Evolutionary conservation across 2,888 invertebrate genomes (phyloP).

Genomic region (Notocelia uddmanniana): DNA sequence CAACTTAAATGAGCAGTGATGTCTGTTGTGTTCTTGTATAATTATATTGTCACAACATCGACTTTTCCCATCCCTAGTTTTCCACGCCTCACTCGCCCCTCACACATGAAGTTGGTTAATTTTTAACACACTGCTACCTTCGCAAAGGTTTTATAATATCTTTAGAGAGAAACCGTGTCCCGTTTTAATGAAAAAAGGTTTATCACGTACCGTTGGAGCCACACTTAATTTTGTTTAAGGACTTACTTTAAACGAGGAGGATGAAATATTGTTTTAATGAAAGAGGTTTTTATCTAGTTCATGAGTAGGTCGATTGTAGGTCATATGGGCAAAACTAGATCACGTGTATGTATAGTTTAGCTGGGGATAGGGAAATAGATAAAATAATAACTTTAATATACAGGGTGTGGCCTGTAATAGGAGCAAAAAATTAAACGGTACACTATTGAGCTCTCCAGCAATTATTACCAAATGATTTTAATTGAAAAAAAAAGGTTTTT

Average conservation of each 20-base stretch:
- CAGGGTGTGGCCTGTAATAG: no score
- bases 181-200: constrained; percentile 39
- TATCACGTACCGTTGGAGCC: constrained; percentile 11
- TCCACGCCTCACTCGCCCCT: constrained; percentile 47
- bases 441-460: no score
- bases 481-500: no score
- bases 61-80: constrained; percentile 48
- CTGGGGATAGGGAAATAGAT: no score
- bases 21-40: no score
- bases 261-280: constrained; percentile 23
- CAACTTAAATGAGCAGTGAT: no score
- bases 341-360: background rate
- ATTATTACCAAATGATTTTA: no score
- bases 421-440: no score
- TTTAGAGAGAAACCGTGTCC: constrained; percentile 52
- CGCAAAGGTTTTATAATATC: constrained; percentile 44
- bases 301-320: background rate
- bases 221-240: constrained; percentile 12
- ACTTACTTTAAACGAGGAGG: background rate
- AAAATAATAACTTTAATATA: no score
- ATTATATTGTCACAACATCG: constrained; percentile 1
- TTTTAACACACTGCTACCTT: constrained; percentile 55
- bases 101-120: constrained; percentile 58
- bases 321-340: background rate
- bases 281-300: background rate